Conservation (phyloP, 1,140 invertebrate genomes). For the Oncopodura yosiiana region DNA sequence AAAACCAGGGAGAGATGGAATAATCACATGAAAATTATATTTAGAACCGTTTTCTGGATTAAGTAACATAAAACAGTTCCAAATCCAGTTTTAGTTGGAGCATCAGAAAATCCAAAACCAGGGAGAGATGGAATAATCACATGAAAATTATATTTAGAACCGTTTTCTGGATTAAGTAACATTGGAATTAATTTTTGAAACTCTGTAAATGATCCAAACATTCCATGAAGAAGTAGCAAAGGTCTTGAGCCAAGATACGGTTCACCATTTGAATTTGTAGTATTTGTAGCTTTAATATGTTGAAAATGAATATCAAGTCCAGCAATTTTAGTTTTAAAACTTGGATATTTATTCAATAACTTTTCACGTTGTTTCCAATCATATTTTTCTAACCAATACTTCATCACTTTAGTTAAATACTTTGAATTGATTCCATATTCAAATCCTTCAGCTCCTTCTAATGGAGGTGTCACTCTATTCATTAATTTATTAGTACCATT, state of each 20-base stretch:
- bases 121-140: constrained; percentile 64
- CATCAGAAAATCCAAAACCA: constrained; percentile 75
- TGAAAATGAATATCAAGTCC: constrained; percentile 68
- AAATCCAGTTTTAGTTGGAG: constrained; percentile 51
- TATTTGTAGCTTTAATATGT: constrained; percentile 41
- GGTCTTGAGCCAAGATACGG: constrained; percentile 37
- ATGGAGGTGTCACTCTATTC: constrained; percentile 2
- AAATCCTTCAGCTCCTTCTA: constrained; percentile 40
- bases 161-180: constrained; percentile 49
- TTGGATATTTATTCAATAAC: constrained; percentile 58
- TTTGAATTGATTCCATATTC: constrained; percentile 43
- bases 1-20: constrained; percentile 72
- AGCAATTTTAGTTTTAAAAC: constrained; percentile 55
- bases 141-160: constrained; percentile 61
- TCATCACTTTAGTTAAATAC: constrained; percentile 47
- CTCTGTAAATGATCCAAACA: constrained; percentile 50
- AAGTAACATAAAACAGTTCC: constrained; percentile 52
- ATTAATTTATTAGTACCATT: too few species aligned
- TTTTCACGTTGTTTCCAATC: constrained; percentile 59
- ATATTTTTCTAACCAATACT: constrained; percentile 64
- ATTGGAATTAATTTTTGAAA: constrained; percentile 46
- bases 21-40: constrained; percentile 62
- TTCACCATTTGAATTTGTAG: constrained; percentile 42
- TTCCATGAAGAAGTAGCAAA: constrained; percentile 45
- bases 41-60: constrained; percentile 47